These are phyloP conservation scores for Achlya flavicornis DNA, from an alignment of 2,888 invertebrate species.

Conservation along the genomic window DNA sequence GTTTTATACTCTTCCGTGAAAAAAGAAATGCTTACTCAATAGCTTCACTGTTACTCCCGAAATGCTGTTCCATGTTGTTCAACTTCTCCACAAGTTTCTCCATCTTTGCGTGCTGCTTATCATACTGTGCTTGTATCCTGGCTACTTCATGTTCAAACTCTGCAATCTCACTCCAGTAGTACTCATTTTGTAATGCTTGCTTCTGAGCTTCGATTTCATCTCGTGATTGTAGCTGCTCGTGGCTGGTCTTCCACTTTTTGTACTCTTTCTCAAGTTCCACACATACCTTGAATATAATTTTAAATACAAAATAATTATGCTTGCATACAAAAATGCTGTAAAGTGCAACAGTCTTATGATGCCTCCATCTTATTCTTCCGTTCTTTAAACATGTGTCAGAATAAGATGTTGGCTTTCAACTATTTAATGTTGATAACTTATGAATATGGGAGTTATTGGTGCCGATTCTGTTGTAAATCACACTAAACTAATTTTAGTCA, in stretches of 20 bases:
- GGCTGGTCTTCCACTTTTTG: slow-evolving; percentile 79
- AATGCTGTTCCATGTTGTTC: slow-evolving; percentile 59
- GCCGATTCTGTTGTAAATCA: too few relatives aligned
- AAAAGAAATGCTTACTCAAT: slow-evolving; percentile 68
- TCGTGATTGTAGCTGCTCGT: slow-evolving; percentile 81
- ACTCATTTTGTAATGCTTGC: slow-evolving; percentile 81
- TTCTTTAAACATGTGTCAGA: too few relatives aligned
- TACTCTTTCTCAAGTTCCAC: slow-evolving; percentile 72
- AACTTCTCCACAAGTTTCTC: slow-evolving; percentile 65
- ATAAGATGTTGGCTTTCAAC: too few relatives aligned
- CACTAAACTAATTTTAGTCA: too few relatives aligned
- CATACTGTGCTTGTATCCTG: slow-evolving; percentile 70
- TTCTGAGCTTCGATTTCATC: slow-evolving; percentile 78
- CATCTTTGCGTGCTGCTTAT: slow-evolving; percentile 69
- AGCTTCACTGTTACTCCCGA: slow-evolving; percentile 59
- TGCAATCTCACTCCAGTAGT: slow-evolving; percentile 79
- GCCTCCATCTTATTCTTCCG: too few relatives aligned
- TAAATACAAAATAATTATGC: too few relatives aligned
- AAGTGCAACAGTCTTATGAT: too few relatives aligned
- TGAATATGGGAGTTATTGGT: too few relatives aligned
- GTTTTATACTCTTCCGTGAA: too few relatives aligned
- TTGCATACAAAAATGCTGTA: too few relatives aligned
- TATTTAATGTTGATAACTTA: too few relatives aligned
- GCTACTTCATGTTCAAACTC: slow-evolving; percentile 61
- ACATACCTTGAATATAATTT: slow-evolving; percentile 55